phyloP scores from a whole-genome alignment of 2,888 invertebrate genomes.

The Drosophila formosana region DNA sequence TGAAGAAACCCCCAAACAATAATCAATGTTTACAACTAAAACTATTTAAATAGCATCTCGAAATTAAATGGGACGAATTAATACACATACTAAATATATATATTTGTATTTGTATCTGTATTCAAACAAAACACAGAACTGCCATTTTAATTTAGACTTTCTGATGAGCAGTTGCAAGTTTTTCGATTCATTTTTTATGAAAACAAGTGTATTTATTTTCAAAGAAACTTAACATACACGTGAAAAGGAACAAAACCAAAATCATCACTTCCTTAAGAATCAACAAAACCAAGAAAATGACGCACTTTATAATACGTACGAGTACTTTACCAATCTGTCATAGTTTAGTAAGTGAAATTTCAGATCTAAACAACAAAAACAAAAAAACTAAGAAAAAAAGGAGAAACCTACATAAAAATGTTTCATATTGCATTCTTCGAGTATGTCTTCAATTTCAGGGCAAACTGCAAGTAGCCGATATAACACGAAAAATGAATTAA shows the following conservation, averaged over 20 bases:
- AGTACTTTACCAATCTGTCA: constrained; percentile 68
- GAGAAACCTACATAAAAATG: constrained; percentile 44
- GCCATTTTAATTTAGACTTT: constrained; percentile 75
- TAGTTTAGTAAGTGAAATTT: constrained; percentile 65
- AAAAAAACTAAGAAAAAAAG: constrained; percentile 21
- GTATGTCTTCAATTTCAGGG: constrained; percentile 52
- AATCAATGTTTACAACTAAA: constrained; percentile 41
- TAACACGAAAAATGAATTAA: constrained; percentile 26
- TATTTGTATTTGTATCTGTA: constrained; percentile 28
- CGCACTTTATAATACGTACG: constrained; percentile 50
- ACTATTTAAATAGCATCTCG: constrained; percentile 31
- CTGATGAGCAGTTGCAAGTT: constrained; percentile 45
- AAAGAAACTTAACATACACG: constrained; percentile 37
- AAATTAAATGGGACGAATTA: constrained; percentile 34
- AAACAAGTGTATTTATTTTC: constrained; percentile 46
- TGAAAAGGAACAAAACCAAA: constrained; percentile 3
- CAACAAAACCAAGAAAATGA: constrained; percentile 10
- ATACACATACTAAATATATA: constrained; percentile 13
- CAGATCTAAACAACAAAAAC: constrained; percentile 34
- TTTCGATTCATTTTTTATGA: constrained; percentile 40
- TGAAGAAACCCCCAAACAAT: constrained; percentile 35
- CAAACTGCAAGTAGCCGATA: constrained; percentile 71
- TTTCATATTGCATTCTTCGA: constrained; percentile 61
- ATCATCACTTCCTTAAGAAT: constrained; percentile 38
- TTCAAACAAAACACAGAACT: constrained; percentile 57